Base-by-base conservation (phyloP, 2,888 invertebrate genomes). In the Drosophila histrio region DNA sequence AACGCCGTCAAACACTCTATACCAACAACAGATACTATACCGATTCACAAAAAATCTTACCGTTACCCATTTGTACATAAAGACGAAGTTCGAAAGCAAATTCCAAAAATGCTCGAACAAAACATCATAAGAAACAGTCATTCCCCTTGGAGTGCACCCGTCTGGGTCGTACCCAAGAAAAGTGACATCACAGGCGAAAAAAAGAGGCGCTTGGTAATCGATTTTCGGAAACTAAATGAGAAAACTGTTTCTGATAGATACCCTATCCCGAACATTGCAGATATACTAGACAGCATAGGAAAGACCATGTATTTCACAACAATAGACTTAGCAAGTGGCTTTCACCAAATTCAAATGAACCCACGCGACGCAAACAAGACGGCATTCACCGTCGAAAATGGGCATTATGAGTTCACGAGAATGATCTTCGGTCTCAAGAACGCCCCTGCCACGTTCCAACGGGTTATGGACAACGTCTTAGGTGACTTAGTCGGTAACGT, bases 41-140 rank as follows among this genome's bases (percentile, higher is more conserved):
- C 53, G 13, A 8, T n/a, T 21, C 28, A 49, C 30, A 50, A 49
- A 26, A 65, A 59, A 30, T 39, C 53, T 4, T 64, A 58, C 19
- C 26, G 62, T 26, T 62, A 62, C 28, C 47, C 58, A 26, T 54
- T 39, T 22, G 22, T 59, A 43, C 59, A 65, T 24, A 65, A 58
- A 26, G 49, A 59, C 1, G 59, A 64, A 46, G 58, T 64, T 39
- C 38, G 39, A 15, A 50, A 52, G 7, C 63, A 63, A 44, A 57
- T 57, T 38, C 15, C 36, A 28, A 46, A 64, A 52, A 58, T 64
- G 53, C 41, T 64, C 9, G 28, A 49, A 47, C 59, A 65, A 36
- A 49, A 49, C 11, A 64, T 53, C 9, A 58, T 64, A n/a, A 56
- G 26, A 36, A 47, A 47, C 21, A 62, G 47, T 6, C 15, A 49